phyloP scores from a whole-genome alignment of 2,113 vertebrate genomes.

The Bungarus multicinctus region DNA sequence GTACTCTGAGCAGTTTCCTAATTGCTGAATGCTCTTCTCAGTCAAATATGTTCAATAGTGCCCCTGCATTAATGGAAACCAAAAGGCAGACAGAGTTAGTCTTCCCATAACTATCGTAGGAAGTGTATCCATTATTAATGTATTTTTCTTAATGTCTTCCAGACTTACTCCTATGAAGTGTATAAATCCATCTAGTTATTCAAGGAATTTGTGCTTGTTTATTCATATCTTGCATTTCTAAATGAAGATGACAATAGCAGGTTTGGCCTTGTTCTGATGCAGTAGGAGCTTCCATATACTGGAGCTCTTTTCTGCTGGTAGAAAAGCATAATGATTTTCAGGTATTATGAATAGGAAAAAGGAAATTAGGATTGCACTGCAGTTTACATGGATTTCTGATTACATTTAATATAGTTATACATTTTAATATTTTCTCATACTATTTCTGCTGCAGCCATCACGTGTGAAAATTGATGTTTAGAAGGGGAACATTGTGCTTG shows the following conservation, averaged over 20 bases:
- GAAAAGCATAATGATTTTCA: background rate
- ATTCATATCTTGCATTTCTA: background rate
- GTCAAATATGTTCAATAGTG: background rate
- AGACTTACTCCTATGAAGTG: background rate
- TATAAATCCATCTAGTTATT: background rate
- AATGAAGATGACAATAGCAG: background rate
- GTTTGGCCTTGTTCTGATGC: background rate
- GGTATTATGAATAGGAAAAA: background rate
- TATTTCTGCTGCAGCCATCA: background rate
- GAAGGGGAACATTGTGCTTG: background rate
- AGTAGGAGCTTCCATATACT: background rate
- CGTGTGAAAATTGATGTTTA: background rate
- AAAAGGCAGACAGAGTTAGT: background rate
- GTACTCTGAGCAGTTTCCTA: background rate
- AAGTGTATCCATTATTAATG: background rate
- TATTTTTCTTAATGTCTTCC: background rate
- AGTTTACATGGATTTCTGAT: background rate
- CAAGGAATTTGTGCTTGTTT: background rate
- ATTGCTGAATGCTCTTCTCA: background rate
- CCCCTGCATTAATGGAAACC: background rate
- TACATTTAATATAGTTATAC: background rate
- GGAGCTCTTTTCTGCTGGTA: background rate
- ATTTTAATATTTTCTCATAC: background rate
- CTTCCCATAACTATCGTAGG: background rate
- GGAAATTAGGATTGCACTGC: background rate